phyloP scores from a whole-genome alignment of 1,140 invertebrate species.

The Drosophila persimilis region DNA sequence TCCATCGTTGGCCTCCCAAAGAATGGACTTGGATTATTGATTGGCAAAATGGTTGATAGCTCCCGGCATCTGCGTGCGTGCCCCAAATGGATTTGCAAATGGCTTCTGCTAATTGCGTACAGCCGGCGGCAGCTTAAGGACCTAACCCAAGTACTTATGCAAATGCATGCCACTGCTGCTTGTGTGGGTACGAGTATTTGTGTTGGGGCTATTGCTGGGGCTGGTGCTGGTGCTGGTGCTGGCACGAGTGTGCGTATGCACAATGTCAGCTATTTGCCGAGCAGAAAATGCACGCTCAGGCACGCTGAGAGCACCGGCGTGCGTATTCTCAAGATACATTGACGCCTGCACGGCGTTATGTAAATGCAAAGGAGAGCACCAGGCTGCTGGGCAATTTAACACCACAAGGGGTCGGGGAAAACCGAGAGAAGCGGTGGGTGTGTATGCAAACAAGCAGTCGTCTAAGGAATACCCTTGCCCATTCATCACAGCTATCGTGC shows the following conservation, averaged over 20 bases:
- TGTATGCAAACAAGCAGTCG: too few species aligned
- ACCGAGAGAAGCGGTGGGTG: neutral
- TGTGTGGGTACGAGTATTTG: neutral
- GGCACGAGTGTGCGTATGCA: conserved; percentile 23
- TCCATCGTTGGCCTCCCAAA: too few species aligned
- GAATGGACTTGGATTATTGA: neutral
- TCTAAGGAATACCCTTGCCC: conserved; percentile 2
- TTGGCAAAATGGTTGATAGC: neutral
- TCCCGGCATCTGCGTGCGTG: conserved; percentile 1
- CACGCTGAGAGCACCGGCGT: conserved; percentile 22
- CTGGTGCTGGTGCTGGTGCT: conserved; percentile 9
- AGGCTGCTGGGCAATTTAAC: conserved; percentile 75
- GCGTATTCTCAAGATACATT: conserved; percentile 62
- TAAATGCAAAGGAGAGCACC: conserved; percentile 61
- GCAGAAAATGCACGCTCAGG: conserved; percentile 36
- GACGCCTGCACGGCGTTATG: conserved; percentile 46
- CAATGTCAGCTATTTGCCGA: conserved; percentile 46
- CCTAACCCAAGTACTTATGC: conserved; percentile 32
- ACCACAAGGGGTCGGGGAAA: conserved; percentile 24
- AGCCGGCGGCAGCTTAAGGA: conserved; percentile 29
- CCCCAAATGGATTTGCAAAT: conserved; percentile 19
- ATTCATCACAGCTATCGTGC: conserved; percentile 11
- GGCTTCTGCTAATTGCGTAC: conserved; percentile 52
- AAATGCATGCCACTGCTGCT: conserved; percentile 17
- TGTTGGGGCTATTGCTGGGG: neutral